Conservation (phyloP, 2,113 vertebrate genomes). For the Felis chaus region DNA sequence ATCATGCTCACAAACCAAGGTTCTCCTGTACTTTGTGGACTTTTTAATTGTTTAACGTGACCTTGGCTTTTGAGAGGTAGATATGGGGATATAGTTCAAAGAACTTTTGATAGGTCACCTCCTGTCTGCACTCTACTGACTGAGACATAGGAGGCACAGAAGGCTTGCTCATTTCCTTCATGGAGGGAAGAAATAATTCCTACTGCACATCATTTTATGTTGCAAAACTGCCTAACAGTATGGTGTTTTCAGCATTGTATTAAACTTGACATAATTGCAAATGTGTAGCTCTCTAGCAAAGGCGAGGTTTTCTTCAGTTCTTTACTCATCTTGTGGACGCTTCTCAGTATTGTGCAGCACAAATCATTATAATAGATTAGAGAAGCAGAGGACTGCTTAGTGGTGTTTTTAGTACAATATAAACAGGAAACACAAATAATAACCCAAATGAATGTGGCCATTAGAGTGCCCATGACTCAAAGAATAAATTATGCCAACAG, state of each 20-base stretch:
- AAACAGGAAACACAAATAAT: background rate
- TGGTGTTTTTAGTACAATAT: background rate
- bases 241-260: background rate
- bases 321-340: background rate
- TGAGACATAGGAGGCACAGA: background rate
- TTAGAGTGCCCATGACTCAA: background rate
- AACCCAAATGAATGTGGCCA: background rate
- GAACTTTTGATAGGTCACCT: background rate
- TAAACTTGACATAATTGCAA: background rate
- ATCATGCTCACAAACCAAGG: too few species aligned
- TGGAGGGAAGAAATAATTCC: background rate
- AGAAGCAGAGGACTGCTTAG: background rate
- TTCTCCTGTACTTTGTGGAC: background rate
- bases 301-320: background rate
- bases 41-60: background rate
- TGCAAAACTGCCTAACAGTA: background rate
- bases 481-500: background rate
- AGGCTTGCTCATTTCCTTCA: background rate
- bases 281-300: background rate
- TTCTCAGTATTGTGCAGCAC: background rate
- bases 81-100: background rate
- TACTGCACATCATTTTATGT: background rate
- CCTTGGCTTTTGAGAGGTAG: background rate
- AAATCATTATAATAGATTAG: background rate
- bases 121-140: background rate